Conservation (phyloP, 2,888 invertebrate genomes). For the Cactoblastis cactorum region DNA sequence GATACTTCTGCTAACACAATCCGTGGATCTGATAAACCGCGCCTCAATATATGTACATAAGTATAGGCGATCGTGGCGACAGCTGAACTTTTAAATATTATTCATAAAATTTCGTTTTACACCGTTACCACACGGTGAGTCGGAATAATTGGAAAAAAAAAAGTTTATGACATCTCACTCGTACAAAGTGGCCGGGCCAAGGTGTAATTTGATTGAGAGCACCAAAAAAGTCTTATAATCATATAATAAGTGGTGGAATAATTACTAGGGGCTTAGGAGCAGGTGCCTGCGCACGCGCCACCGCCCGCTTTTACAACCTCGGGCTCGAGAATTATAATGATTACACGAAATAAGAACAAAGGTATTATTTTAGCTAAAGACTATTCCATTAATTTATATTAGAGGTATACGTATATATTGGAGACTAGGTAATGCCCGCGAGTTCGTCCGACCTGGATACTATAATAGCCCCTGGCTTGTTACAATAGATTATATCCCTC, state of each 20-base stretch:
- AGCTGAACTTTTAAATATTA: constrained; percentile 24
- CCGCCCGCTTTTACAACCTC: constrained; percentile 32
- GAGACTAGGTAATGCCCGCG: too few species aligned
- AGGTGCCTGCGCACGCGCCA: constrained; percentile 68
- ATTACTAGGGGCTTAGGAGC: constrained; percentile 72
- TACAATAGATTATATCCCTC: too few species aligned
- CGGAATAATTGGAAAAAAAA: constrained; percentile 52
- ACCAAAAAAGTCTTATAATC: constrained; percentile 78
- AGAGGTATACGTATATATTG: neutral
- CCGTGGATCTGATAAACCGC: constrained; percentile 12
- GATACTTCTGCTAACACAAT: constrained; percentile 11
- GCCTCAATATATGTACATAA: constrained; percentile 11
- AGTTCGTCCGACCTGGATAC: too few species aligned
- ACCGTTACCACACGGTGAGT: constrained; percentile 49
- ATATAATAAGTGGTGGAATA: constrained; percentile 78
- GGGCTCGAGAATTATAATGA: constrained; percentile 44
- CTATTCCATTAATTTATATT: constrained; percentile 12
- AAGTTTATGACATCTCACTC: constrained; percentile 77
- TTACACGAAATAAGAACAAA: constrained; percentile 33
- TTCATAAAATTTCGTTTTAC: constrained; percentile 58
- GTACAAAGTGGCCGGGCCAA: constrained; percentile 65
- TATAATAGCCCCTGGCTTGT: too few species aligned
- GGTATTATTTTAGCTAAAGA: constrained; percentile 14
- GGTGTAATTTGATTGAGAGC: constrained; percentile 80
- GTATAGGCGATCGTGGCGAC: constrained; percentile 5